These are phyloP conservation scores for Globodera ellingtonae DNA, from an alignment of 1,140 invertebrate species.

Conservation along the genomic window DNA sequence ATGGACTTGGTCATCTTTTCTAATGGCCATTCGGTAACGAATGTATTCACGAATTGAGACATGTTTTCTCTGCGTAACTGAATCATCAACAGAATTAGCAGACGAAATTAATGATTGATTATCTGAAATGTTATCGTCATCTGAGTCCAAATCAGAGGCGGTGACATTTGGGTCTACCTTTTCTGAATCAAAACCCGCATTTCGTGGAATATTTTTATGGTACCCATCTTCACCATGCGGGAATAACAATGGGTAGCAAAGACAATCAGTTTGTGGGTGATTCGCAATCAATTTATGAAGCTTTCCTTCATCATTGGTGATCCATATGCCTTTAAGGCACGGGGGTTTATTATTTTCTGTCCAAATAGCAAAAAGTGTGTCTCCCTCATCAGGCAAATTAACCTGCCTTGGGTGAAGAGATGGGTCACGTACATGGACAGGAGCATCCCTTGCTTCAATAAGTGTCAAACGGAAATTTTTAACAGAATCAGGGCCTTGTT, in stretches of 20 bases:
- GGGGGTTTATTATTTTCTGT: not conserved
- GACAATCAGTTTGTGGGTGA: not conserved
- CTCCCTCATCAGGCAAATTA: not conserved
- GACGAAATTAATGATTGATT: not conserved
- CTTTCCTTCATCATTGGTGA: not conserved
- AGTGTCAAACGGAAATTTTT: no score
- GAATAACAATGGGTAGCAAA: not conserved
- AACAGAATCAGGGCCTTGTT: no score
- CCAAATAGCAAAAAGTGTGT: not conserved
- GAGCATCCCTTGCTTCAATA: no score
- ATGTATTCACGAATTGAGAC: slow-evolving; percentile 1
- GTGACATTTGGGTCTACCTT: no score
- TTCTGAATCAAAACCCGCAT: not conserved
- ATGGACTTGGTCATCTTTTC: not conserved
- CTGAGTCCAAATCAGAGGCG: no score
- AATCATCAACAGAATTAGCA: not conserved
- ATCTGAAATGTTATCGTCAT: not conserved
- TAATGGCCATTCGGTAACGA: not conserved
- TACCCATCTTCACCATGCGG: not conserved
- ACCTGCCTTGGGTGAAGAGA: not conserved
- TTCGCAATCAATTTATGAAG: not conserved
- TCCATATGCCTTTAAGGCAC: not conserved
- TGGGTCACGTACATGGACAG: not conserved
- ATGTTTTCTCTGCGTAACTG: not conserved
- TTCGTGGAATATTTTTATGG: not conserved